phyloP scores from a whole-genome alignment of 2,113 vertebrate species.

The Heterotis niloticus region DNA sequence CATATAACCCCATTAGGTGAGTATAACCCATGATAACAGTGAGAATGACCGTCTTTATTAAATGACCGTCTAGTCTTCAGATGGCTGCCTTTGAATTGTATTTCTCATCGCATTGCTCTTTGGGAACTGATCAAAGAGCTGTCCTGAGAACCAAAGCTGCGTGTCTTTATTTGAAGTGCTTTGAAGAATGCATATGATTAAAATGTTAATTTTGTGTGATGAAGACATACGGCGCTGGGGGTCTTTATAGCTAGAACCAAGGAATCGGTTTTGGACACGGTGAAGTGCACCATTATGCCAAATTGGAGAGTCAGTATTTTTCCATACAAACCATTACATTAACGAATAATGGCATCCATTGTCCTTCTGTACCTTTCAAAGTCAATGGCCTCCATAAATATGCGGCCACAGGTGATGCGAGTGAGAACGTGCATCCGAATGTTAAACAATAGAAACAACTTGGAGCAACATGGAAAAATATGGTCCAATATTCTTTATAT shows the following conservation, averaged over 20 bases:
- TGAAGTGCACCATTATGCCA: slow-evolving; percentile 52
- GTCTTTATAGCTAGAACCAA: slow-evolving; percentile 41
- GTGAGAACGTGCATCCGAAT: neutral
- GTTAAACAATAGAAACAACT: slow-evolving; percentile 18
- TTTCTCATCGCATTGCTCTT: slow-evolving; percentile 53
- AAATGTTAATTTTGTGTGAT: slow-evolving; percentile 37
- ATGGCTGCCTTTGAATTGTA: slow-evolving; percentile 39
- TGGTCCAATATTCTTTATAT: neutral
- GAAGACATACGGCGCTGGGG: slow-evolving; percentile 1
- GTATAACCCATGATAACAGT: slow-evolving; percentile 56
- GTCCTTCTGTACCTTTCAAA: slow-evolving; percentile 18
- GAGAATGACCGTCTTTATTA: slow-evolving; percentile 62
- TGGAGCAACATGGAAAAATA: neutral
- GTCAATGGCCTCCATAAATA: slow-evolving; percentile 15
- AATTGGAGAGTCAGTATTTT: slow-evolving; percentile 27
- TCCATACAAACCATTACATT: slow-evolving; percentile 5
- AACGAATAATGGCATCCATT: slow-evolving; percentile 17
- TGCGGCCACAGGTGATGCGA: neutral
- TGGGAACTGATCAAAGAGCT: slow-evolving; percentile 61
- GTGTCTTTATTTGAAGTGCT: slow-evolving; percentile 49
- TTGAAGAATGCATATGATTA: slow-evolving; percentile 60
- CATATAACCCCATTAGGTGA: slow-evolving; percentile 96
- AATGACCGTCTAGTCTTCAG: slow-evolving; percentile 59
- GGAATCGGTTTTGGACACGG: slow-evolving; percentile 46
- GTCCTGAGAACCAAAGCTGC: slow-evolving; percentile 57